Percentiles rank a stretch among this genome's conserved stretches.
Conservation (phyloP, 2,113 vertebrate species). For the western clawed frog (Xenopus tropicalis) region UCB_Xtro_10.0 CM004444.2:158028501-158029000, state of each 20-base stretch:
- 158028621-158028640: slow-evolving; percentile 3
- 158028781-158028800: slow-evolving; percentile 60
- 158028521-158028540: slow-evolving; percentile 19
- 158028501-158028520: slow-evolving; percentile 27
- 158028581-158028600: not conserved
- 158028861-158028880: slow-evolving; percentile 47
- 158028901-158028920: not conserved
- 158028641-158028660: not conserved
- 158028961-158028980: too few species aligned
- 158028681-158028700: slow-evolving; percentile 62
- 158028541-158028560: not conserved
- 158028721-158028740: slow-evolving; percentile 84
- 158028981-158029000: too few species aligned
- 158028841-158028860: slow-evolving; percentile 94
- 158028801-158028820: slow-evolving; percentile 65
- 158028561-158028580: slow-evolving; percentile 37
- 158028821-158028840: slow-evolving; percentile 94
- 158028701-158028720: slow-evolving; percentile 91
- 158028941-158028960: too few species aligned
- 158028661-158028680: slow-evolving; percentile 68
- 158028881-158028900: not conserved
- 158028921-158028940: not conserved
- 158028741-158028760: slow-evolving; percentile 75
- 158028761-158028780: slow-evolving; percentile 65
- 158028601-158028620: slow-evolving; percentile 15